These are phyloP conservation scores for Nemoura dubitans DNA, from an alignment of 2,888 invertebrate species.

Conservation along the genomic window DNA sequence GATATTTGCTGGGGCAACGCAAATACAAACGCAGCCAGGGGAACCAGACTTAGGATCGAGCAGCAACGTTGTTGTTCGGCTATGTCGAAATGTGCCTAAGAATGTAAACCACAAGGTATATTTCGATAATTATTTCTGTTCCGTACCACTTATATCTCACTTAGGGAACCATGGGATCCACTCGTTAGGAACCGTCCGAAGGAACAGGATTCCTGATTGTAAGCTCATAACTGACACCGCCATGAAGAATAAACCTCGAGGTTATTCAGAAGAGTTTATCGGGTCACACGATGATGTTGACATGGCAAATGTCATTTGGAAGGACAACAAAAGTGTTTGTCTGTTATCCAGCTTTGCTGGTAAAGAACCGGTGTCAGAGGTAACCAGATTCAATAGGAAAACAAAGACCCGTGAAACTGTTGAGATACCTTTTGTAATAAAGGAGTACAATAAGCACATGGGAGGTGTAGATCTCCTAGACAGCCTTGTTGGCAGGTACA, in stretches of 20 bases:
- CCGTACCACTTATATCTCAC: constrained; percentile 52
- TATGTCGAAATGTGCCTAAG: constrained; percentile 49
- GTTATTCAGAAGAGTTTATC: too few relatives aligned
- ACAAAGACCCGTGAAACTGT: too few relatives aligned
- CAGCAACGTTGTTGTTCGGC: constrained; percentile 51
- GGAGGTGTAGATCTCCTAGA: constrained; percentile 50
- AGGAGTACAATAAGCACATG: constrained; percentile 58
- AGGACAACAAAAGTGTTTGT: too few relatives aligned
- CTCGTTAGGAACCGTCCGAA: constrained; percentile 55
- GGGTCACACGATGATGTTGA: too few relatives aligned
- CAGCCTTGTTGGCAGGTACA: constrained; percentile 13
- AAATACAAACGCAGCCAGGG: too few relatives aligned
- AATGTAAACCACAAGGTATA: constrained; percentile 54
- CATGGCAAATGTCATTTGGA: too few relatives aligned
- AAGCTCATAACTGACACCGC: constrained; percentile 55
- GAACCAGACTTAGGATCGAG: constrained; percentile 51
- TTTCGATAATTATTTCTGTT: constrained; percentile 57
- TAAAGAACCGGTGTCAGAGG: too few relatives aligned
- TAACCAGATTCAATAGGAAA: too few relatives aligned
- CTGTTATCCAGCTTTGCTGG: too few relatives aligned
- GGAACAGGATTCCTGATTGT: constrained; percentile 55
- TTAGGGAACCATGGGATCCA: constrained; percentile 55
- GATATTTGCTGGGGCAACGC: constrained; percentile 49
- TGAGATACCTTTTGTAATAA: too few relatives aligned
- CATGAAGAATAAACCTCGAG: constrained; percentile 54